A percentile compares a stretch with the other conserved stretches of the same genome.
Evolutionary conservation across 35 echinoderm and acorn worm species (phyloP).

Genomic region (Acanthaster planci): DNA sequence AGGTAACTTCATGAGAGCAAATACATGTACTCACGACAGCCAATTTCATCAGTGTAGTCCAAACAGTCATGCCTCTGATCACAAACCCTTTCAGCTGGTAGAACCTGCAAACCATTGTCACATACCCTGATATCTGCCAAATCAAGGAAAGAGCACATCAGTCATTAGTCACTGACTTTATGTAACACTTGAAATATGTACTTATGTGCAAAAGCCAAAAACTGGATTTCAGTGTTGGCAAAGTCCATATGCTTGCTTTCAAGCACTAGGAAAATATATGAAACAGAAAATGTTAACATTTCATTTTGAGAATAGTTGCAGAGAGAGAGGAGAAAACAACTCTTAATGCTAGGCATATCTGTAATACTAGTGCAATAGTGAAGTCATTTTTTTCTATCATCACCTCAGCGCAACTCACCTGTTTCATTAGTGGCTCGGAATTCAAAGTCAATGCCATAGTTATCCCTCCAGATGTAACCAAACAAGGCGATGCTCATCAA

Average conservation of each 20-base stretch:
- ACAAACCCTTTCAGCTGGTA: slow-evolving; percentile 1
- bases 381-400: neutral
- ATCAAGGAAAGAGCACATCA: neutral
- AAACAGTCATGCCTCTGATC: neutral
- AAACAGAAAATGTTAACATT: too few species aligned
- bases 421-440: neutral
- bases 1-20: too few species aligned
- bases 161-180: too few species aligned
- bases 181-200: too few species aligned
- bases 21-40: neutral
- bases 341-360: too few species aligned
- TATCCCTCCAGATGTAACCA: neutral
- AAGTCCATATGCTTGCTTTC: too few species aligned
- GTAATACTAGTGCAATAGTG: neutral
- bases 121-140: neutral
- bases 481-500: neutral
- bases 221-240: too few species aligned
- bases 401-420: neutral
- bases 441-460: neutral
- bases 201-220: too few species aligned
- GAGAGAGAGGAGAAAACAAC: too few species aligned
- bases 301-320: too few species aligned
- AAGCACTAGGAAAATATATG: too few species aligned
- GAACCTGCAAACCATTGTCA: neutral
- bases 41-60: neutral